Base-by-base conservation (phyloP, 2,888 invertebrate genomes). In the Orthosia incerta region DNA sequence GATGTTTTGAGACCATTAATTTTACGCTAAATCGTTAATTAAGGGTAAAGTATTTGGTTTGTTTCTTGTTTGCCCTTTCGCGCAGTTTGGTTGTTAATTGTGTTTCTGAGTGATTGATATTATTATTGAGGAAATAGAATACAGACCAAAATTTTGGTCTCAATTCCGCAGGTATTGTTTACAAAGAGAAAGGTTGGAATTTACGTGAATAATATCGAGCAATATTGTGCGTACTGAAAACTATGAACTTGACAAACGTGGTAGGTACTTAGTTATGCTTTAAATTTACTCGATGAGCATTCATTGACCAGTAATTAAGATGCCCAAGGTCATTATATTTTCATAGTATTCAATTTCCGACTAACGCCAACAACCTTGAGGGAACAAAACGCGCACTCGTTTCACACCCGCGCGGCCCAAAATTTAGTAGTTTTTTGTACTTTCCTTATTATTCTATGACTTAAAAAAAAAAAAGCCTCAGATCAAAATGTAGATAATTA, bases 11-110 rank as follows among this genome's bases (percentile, higher is more conserved):
- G 7, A 18, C 59, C 64, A 77, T 79, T 77, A 4, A 4, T 82
- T 82, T 69, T 18, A 57, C 12, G 45, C 13, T 13, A 48, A 67
- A 77, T 53, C 67, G 51, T 82, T 82, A 81, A 81, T 76, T 81
- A 56, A 46, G 26, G 39, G 60, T 57, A 77, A 62, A 18, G 20
- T 64, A 68, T 60, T 64, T 61, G 16, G 64, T 67, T 63, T 66
- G 50, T 50, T 65, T 57, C 45, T 59, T 76, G 70, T 76, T 82
- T 77, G 76, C 71, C 53, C 20, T 62, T 66, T 82, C 51, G 15
- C 26, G 56, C 11, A 62, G 53, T 66, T 66, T 62, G 18, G n/a
- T 39, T 62, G 57, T 55, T 79, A 39, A 70, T 63, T 66, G 45
- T 39, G 12, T 80, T 80, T 80, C 13, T 59, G 57, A 63, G 23